These are phyloP conservation scores for Syndactyla subalaris DNA, from an alignment of 2,797 vertebrate species.

Conservation along the genomic window DNA sequence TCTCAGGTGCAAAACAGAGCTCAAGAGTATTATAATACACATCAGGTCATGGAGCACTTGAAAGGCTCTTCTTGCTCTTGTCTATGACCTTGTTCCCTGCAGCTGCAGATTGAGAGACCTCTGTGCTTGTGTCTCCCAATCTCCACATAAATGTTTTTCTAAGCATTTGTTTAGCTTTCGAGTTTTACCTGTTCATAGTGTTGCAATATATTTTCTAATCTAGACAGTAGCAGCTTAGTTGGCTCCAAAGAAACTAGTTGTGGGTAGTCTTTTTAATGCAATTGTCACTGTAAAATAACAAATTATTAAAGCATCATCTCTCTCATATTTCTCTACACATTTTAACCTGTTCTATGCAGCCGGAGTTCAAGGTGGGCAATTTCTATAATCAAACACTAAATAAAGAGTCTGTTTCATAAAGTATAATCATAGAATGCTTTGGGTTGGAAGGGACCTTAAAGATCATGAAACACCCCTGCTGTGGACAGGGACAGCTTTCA, in stretches of 20 bases:
- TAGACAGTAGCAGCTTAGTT: not conserved
- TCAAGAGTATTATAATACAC: not conserved
- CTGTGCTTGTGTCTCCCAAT: not conserved
- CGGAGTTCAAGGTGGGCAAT: not conserved
- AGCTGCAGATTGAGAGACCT: not conserved
- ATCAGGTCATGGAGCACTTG: not conserved
- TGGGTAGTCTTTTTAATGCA: not conserved
- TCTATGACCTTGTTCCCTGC: not conserved
- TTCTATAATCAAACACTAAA: not conserved
- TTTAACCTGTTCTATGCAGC: not conserved
- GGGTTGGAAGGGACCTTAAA: not conserved
- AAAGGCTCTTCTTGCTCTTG: not conserved
- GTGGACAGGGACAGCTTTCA: not conserved
- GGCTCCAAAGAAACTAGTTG: not conserved
- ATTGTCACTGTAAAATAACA: not conserved
- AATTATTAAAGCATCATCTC: not conserved
- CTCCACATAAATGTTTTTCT: not conserved
- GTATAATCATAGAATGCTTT: not conserved
- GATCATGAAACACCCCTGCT: accelerated
- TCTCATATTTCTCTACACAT: not conserved
- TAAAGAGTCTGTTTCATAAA: not conserved
- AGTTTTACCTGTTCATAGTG: not conserved
- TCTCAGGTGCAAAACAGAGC: not conserved
- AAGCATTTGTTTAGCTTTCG: not conserved
- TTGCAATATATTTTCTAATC: not conserved